A percentile compares a stretch with the other conserved stretches of the same genome.
phyloP scores from a whole-genome alignment of 1,140 invertebrate genomes.

The Anoplolepis gracilipes region DNA sequence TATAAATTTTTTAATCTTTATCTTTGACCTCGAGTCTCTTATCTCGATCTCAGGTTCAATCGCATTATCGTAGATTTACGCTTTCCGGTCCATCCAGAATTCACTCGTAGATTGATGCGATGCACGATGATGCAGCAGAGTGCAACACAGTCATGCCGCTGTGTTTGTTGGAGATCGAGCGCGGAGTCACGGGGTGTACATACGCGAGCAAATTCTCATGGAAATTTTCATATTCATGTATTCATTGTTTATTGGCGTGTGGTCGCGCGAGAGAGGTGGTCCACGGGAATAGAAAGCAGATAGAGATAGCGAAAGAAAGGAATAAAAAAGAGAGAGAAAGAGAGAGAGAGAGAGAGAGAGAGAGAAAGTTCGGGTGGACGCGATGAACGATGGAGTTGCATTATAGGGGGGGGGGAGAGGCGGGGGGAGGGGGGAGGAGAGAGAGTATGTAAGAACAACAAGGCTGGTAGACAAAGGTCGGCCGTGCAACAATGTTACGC shows the following conservation, averaged over 20 bases:
- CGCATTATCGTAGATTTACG: constrained; percentile 4
- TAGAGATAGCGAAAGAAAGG: not conserved
- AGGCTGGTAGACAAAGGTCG: constrained; percentile 61
- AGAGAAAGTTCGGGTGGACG: not conserved
- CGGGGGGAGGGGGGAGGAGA: not conserved
- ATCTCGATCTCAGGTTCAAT: not conserved
- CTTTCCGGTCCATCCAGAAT: constrained; percentile 8
- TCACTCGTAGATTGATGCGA: constrained; percentile 44
- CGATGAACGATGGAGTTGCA: not conserved
- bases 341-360: not conserved
- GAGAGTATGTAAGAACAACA: constrained; percentile 73
- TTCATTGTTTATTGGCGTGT: constrained; percentile 80
- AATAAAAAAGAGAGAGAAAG: constrained; percentile 7
- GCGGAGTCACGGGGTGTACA: constrained; percentile 29
- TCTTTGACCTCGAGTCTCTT: not conserved
- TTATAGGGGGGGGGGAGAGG: not conserved
- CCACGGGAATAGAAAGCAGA: not conserved
- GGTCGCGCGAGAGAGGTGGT: constrained; percentile 9
- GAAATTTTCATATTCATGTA: constrained; percentile 82
- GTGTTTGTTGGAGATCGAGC: constrained; percentile 36
- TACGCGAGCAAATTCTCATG: constrained; percentile 69
- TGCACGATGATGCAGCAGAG: constrained; percentile 33
- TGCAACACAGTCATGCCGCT: constrained; percentile 29
- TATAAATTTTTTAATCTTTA: not conserved
- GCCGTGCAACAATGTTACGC: constrained; percentile 6